phyloP scores from a whole-genome alignment of 2,888 invertebrate species.

The Caenorhabditis zanzibari region DNA sequence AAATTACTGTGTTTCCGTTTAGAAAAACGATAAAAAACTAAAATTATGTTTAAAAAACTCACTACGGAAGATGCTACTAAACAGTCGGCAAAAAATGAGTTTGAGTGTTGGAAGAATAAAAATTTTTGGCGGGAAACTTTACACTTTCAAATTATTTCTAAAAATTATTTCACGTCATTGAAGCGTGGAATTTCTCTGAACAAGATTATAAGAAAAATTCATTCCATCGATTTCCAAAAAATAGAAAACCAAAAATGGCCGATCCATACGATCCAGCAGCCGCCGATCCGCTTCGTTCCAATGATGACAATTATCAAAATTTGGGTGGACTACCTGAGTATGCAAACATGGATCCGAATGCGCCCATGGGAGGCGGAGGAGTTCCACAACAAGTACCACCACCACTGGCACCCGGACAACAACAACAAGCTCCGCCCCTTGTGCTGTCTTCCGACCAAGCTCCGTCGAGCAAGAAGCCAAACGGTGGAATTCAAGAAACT shows the following conservation, averaged over 20 bases:
- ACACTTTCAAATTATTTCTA: too few relatives aligned
- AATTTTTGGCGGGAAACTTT: neutral
- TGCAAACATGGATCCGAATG: constrained; percentile 25
- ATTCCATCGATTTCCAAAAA: neutral
- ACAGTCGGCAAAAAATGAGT: neutral
- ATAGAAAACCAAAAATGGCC: constrained; percentile 24
- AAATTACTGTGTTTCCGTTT: neutral
- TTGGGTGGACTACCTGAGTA: constrained; percentile 28
- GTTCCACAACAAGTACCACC: constrained; percentile 21
- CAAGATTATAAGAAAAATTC: neutral
- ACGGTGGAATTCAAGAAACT: neutral
- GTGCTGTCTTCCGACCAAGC: neutral
- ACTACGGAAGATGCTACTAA: neutral
- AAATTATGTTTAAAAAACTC: constrained; percentile 1
- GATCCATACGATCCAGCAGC: constrained; percentile 29
- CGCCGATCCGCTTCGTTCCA: constrained; percentile 33
- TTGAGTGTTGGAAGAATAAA: neutral
- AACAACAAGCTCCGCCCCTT: constrained; percentile 1
- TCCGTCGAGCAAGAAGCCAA: neutral
- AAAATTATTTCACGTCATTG: too few relatives aligned
- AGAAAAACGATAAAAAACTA: neutral
- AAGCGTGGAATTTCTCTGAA: too few relatives aligned
- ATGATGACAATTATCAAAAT: constrained; percentile 51
- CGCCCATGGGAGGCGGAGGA: constrained; percentile 12
- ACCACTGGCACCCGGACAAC: neutral